Percentiles rank a stretch among this genome's conserved stretches.
These are phyloP conservation scores for Psilopogon haemacephalus DNA, from an alignment of 2,113 vertebrate genomes.

Conservation along the genomic window DNA sequence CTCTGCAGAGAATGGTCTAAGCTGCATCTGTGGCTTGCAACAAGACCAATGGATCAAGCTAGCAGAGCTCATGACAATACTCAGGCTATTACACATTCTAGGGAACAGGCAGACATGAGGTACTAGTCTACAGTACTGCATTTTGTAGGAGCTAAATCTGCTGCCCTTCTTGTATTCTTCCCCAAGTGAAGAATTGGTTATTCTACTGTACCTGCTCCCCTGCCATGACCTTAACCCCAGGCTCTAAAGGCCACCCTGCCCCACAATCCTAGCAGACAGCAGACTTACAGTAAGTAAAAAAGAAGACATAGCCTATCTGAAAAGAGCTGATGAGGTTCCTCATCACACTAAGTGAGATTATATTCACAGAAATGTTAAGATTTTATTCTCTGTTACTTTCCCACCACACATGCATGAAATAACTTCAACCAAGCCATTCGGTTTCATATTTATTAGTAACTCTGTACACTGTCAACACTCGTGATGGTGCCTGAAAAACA, in stretches of 20 bases:
- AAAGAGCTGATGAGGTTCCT: background rate
- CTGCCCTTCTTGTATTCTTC: background rate
- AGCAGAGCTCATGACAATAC: background rate
- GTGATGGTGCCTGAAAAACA: background rate
- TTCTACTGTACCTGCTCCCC: background rate
- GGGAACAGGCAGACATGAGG: background rate
- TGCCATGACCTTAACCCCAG: background rate
- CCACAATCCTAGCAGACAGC: accelerated
- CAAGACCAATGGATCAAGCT: background rate
- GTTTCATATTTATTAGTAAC: conserved; percentile 53
- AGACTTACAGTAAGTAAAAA: background rate
- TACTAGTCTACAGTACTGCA: accelerated
- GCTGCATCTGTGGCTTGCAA: background rate
- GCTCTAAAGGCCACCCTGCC: background rate
- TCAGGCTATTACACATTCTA: background rate
- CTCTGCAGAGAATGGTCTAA: background rate
- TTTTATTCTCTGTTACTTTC: background rate
- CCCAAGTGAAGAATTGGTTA: background rate
- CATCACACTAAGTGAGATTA: background rate
- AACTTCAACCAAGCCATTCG: background rate
- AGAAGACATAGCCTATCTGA: background rate
- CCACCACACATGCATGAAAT: background rate
- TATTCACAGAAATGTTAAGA: background rate
- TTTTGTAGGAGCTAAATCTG: background rate
- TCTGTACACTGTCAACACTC: background rate